These are phyloP conservation scores for Sorex fumeus DNA, from an alignment of 2,113 vertebrate genomes.

Conservation along the genomic window DNA sequence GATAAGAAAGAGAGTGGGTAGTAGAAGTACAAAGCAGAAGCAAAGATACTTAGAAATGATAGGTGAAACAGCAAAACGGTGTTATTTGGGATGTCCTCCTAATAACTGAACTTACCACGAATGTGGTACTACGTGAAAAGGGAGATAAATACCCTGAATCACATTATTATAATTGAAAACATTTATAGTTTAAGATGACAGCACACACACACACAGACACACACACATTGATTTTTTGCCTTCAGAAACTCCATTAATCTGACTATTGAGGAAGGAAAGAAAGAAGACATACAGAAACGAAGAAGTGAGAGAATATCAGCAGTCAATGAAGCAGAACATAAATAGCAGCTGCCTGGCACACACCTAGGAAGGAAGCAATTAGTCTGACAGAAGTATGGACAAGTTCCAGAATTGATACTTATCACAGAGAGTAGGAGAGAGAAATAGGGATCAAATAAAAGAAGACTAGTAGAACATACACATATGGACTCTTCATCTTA, in stretches of 20 bases:
- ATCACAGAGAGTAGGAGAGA: neutral
- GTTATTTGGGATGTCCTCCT: neutral
- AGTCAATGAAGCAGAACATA: neutral
- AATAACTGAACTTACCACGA: neutral
- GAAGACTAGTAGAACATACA: neutral
- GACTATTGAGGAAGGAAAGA: neutral
- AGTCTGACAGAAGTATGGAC: neutral
- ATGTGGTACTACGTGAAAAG: neutral
- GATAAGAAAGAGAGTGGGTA: neutral
- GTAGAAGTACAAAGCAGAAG: neutral
- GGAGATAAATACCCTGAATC: neutral
- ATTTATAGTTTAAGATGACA: neutral
- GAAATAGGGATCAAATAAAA: neutral
- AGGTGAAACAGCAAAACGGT: neutral
- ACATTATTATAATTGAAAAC: neutral
- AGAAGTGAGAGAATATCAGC: neutral
- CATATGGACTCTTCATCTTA: neutral
- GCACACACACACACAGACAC: neutral
- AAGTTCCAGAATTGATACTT: neutral
- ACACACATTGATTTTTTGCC: neutral
- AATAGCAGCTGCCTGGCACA: neutral
- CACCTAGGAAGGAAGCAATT: neutral
- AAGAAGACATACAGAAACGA: neutral
- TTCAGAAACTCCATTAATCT: neutral
- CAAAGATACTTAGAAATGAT: neutral